Evolutionary conservation across 1,140 invertebrate genomes (phyloP), one percentile per base, ranked within the genome.

Genomic region (Apolygus lucorum): DNA sequence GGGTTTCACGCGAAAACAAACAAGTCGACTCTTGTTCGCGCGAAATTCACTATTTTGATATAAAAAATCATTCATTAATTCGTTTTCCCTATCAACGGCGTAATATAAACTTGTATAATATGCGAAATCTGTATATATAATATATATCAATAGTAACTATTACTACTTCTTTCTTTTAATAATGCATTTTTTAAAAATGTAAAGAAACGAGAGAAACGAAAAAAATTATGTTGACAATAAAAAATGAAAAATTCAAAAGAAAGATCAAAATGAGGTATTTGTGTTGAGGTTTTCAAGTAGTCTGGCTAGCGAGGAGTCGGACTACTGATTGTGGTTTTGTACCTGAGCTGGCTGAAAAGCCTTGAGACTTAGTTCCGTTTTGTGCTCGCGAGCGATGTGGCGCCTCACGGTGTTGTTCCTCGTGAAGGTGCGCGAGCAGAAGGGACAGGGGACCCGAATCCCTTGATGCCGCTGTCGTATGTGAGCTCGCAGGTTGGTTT

Each of bases 381-480:
- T 91, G 75, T 93, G 91, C 79, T 93, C 91, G 26, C 91, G 85
- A 1, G 90, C 90, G 75, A 93, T 92, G 76, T 93, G 91, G 63
- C 91, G 85, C 29, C 91, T 84, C 73, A 93, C 91, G 26, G 91
- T 95, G 82, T 93, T 93, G 82, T 93, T 93, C 72, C 92, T 85
- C 68, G 92, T 95, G 80, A 95, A 95, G n/a, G 91, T 93, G 68
- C 92, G 86, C 75, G 88, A 83, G 79, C 91, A 93, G 79, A 90
- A 92, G 25, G 91, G 91, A 78, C 91, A 93, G 2, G 90, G 90
- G 74, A 93, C 91, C 11, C 91, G 84, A 72, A 93, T 93, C 52
- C 92, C 92, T 80, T 93, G 91, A 79, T 95, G 91, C 75, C 91
- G 86, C 77, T 93, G 91, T 63, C 91, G 81, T 77, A 95, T 93